These are phyloP conservation scores for Liopterus haemorrhoidalis DNA, from an alignment of 2,888 invertebrate species.

Conservation along the genomic window DNA sequence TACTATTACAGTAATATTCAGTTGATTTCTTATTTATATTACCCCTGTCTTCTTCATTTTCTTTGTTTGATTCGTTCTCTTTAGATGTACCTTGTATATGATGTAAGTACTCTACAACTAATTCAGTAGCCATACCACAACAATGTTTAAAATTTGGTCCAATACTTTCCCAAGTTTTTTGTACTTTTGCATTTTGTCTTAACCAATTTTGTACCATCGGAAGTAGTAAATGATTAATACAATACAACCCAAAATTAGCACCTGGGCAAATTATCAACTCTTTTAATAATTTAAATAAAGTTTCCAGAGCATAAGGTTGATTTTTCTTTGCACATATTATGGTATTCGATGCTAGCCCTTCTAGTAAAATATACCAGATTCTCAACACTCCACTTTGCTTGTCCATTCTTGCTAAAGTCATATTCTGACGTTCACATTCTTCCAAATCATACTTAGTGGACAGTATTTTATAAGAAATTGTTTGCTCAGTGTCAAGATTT, in stretches of 20 bases:
- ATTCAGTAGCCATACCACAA: slow-evolving; percentile 85
- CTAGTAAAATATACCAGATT: slow-evolving; percentile 84
- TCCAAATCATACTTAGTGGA: slow-evolving; percentile 48
- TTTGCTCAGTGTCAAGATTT: slow-evolving; percentile 58
- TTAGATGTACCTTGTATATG: slow-evolving; percentile 57
- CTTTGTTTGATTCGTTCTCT: slow-evolving; percentile 30
- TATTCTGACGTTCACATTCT: slow-evolving; percentile 46
- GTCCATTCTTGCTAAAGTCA: slow-evolving; percentile 62
- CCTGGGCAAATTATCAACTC: slow-evolving; percentile 76
- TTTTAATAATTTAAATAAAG: slow-evolving; percentile 75
- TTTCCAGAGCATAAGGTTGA: slow-evolving; percentile 83
- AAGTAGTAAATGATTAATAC: slow-evolving; percentile 83
- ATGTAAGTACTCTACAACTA: slow-evolving; percentile 79
- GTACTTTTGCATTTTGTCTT: slow-evolving; percentile 57
- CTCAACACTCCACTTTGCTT: slow-evolving; percentile 77
- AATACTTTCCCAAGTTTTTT: slow-evolving; percentile 66
- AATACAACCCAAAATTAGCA: slow-evolving; percentile 82
- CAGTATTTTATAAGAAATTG: slow-evolving; percentile 59
- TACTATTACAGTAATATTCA: slow-evolving; percentile 30
- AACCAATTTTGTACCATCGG: slow-evolving; percentile 94
- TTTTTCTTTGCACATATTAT: slow-evolving; percentile 70
- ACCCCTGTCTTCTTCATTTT: slow-evolving; percentile 31
- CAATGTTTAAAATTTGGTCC: slow-evolving; percentile 93
- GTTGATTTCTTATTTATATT: slow-evolving; percentile 41
- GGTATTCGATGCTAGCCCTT: slow-evolving; percentile 75